Evolutionary conservation across 2,888 invertebrate species (phyloP).

Genomic region (Caenorhabditis japonica): DNA sequence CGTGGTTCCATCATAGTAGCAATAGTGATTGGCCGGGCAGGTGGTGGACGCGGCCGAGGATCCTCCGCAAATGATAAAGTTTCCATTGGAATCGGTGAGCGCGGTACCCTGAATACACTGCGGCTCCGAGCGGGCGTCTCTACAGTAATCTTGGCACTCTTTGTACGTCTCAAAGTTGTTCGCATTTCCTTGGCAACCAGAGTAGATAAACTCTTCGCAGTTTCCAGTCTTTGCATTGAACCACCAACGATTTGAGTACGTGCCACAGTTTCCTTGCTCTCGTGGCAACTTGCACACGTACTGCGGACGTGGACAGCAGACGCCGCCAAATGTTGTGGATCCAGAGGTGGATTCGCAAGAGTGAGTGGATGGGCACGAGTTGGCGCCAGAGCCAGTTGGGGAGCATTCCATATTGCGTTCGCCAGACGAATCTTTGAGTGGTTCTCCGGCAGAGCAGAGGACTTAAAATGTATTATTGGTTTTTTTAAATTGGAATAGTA

Average conservation of each 20-base stretch:
- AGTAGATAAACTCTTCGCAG: constrained; percentile 77
- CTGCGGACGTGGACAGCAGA: constrained; percentile 77
- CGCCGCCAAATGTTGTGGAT: constrained; percentile 70
- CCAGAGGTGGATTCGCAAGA: constrained; percentile 75
- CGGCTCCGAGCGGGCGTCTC: constrained; percentile 73
- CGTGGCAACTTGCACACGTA: constrained; percentile 76
- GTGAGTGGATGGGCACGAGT: constrained; percentile 75
- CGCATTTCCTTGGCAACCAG: constrained; percentile 76
- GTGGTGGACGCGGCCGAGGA: constrained; percentile 70
- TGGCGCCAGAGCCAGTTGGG: constrained; percentile 74
- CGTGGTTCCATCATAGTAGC: constrained; percentile 77
- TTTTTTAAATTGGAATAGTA: background rate
- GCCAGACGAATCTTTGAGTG: constrained; percentile 77
- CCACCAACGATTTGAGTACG: constrained; percentile 77
- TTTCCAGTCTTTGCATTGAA: constrained; percentile 77
- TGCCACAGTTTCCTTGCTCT: constrained; percentile 76
- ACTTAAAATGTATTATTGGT: constrained; percentile 56
- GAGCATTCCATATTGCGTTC: constrained; percentile 76
- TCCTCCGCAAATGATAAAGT: constrained; percentile 76
- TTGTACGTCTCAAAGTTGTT: constrained; percentile 77
- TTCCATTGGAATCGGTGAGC: constrained; percentile 76
- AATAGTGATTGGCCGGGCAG: constrained; percentile 77
- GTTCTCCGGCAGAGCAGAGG: constrained; percentile 76
- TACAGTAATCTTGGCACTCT: constrained; percentile 76
- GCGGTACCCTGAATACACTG: constrained; percentile 77